Base-by-base conservation (phyloP, 2,888 invertebrate species). In the Synanthedon andrenaeformis region DNA sequence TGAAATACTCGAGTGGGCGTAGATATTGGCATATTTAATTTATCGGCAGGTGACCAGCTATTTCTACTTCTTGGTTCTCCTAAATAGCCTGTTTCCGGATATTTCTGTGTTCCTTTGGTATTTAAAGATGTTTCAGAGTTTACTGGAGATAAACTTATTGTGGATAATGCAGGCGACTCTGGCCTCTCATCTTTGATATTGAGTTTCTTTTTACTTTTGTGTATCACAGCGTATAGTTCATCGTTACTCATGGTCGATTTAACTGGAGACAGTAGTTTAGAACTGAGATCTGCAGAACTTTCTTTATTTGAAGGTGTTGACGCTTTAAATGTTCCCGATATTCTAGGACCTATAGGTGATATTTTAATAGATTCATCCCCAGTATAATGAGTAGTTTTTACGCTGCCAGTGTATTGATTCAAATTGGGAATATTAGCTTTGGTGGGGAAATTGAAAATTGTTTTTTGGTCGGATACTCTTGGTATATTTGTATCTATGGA, bases 241-340 rank as follows among this genome's bases (percentile, higher is more conserved):
- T 94, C 93, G 62, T 93, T 92, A n/a, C 92, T 92, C 92, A 94
- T 92, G 0, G 91, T 91, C 2, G 92, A 92, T 74, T 91, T 92
- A 19, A 91, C 91, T 0, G 92, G 92, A 2, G 92, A 92, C 8
- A 92, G 65, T 56, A 91, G 64, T 69, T 84, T 89, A 6, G 79
- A 78, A 57, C 82, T 82, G 45, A 90, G 78, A 63, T 90, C 88
- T 3, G 81, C 61, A 8, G 88, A 79, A 53, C 86, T 86, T 65
- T 88, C 89, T 63, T 78, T 85, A 61, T 74, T 82, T 1, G 91
- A 89, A 10, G 93, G 93, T 14, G 93, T 93, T 11, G 93, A 93
- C 28, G 92, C 91, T 71, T 91, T 89, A 62, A 93, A 92, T 28
- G 89, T 78, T 12, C 86, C 89, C 8, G 87, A 74, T 61, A 86